phyloP scores from a whole-genome alignment of 2,888 invertebrate genomes.

The Stenichneumon culpator region DNA sequence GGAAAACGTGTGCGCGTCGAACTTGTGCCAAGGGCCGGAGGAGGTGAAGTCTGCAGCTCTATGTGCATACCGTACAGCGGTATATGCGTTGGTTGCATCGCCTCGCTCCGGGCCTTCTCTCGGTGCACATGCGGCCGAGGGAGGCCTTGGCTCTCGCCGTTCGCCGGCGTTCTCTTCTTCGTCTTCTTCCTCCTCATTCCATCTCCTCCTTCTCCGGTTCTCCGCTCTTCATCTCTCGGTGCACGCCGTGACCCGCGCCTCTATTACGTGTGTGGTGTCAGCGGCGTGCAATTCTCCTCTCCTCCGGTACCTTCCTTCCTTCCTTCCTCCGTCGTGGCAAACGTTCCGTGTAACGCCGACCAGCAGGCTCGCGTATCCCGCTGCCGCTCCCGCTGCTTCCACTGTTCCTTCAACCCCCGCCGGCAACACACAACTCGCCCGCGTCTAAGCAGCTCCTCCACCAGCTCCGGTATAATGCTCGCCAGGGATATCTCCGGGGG shows the following conservation, averaged over 20 bases:
- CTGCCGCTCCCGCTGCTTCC: constrained; percentile 37
- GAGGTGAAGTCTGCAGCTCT: neutral
- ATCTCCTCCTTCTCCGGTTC: neutral
- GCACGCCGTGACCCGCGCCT: constrained; percentile 71
- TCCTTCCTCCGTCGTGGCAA: constrained; percentile 70
- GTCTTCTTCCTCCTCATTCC: constrained; percentile 36
- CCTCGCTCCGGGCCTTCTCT: constrained; percentile 54
- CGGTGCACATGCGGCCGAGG: constrained; percentile 52
- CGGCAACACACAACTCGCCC: constrained; percentile 49
- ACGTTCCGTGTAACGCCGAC: constrained; percentile 74
- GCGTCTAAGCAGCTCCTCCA: constrained; percentile 27
- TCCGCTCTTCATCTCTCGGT: constrained; percentile 31
- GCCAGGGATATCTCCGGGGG: constrained; percentile 75
- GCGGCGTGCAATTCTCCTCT: constrained; percentile 64
- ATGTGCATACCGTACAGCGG: constrained; percentile 45
- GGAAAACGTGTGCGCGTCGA: neutral
- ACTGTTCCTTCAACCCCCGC: constrained; percentile 47
- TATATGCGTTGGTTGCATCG: constrained; percentile 67
- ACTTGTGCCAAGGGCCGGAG: constrained; percentile 25
- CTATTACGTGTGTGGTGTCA: constrained; percentile 74
- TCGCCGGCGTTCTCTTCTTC: constrained; percentile 35
- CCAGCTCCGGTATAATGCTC: constrained; percentile 76
- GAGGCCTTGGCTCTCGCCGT: constrained; percentile 43
- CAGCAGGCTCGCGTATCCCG: constrained; percentile 73
- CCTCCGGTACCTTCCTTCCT: constrained; percentile 56